Conservation (phyloP, 2,113 vertebrate genomes). For the Leptobrachium ailaonicum region DNA sequence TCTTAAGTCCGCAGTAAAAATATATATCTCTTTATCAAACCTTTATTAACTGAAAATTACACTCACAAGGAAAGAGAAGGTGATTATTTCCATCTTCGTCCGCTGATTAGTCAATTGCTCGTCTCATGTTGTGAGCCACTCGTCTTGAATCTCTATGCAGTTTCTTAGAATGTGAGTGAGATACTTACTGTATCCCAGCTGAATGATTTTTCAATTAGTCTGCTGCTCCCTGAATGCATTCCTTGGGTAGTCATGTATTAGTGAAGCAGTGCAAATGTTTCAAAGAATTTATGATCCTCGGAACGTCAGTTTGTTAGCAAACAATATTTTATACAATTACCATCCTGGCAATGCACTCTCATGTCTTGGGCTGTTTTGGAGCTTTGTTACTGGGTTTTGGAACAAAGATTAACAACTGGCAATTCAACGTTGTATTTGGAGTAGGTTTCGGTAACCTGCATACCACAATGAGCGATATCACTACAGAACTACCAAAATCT, state of each 20-base stretch:
- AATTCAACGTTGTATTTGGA: neutral
- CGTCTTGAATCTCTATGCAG: constrained; percentile 65
- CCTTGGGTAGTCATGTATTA: constrained; percentile 62
- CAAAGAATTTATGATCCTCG: constrained; percentile 71
- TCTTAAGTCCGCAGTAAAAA: constrained; percentile 38
- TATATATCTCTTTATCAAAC: constrained; percentile 48
- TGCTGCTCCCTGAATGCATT: constrained; percentile 65
- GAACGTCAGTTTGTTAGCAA: constrained; percentile 74
- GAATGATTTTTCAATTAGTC: constrained; percentile 80
- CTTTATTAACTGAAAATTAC: constrained; percentile 68
- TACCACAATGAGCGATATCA: no score
- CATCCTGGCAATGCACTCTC: constrained; percentile 63
- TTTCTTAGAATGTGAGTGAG: constrained; percentile 58
- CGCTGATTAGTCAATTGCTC: constrained; percentile 66
- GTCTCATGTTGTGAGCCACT: constrained; percentile 54
- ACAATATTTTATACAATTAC: constrained; percentile 69
- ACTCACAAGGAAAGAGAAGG: constrained; percentile 53
- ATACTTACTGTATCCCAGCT: constrained; percentile 64
- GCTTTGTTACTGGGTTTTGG: constrained; percentile 54
- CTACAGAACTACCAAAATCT: no score
- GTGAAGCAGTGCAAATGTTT: constrained; percentile 74
- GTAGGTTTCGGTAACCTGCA: no score
- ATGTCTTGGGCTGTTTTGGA: constrained; percentile 67
- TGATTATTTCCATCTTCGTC: constrained; percentile 61
- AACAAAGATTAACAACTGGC: constrained; percentile 46